A percentile compares a stretch with the other conserved stretches of the same genome.
Evolutionary conservation across 1,140 invertebrate species (phyloP).

Genomic region (Neodiprion lecontei): DNA sequence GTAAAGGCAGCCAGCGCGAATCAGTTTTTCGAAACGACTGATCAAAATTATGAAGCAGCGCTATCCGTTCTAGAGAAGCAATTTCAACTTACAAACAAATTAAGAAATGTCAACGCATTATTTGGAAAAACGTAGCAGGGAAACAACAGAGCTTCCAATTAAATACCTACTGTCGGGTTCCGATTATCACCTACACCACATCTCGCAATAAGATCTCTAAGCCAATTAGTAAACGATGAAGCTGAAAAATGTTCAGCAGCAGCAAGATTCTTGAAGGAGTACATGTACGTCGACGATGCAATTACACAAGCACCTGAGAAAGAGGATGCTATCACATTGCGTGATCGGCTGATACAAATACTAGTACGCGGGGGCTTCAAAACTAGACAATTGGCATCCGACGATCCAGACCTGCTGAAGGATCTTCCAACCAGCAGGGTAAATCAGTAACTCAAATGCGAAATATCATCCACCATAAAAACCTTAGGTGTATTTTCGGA

Average conservation of each 20-base stretch:
- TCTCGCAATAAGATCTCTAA: conserved; percentile 38
- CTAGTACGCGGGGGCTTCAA: conserved; percentile 35
- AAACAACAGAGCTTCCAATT: conserved; percentile 32
- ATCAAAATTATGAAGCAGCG: no score
- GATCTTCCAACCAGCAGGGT: conserved; percentile 22
- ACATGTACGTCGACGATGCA: conserved; percentile 59
- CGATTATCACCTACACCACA: conserved; percentile 49
- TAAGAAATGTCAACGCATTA: conserved; percentile 43
- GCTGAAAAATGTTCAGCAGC: conserved; percentile 31
- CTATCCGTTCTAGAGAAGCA: no score
- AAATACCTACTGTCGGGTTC: conserved; percentile 39
- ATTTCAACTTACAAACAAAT: no score
- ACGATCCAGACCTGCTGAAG: conserved; percentile 34
- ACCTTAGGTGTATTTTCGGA: conserved; percentile 42
- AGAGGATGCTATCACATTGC: conserved; percentile 36
- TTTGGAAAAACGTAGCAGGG: conserved; percentile 33
- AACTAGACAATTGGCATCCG: conserved; percentile 43
- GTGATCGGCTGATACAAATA: conserved; percentile 32
- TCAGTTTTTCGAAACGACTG: no score
- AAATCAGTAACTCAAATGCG: conserved; percentile 16
- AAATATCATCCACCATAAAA: conserved; percentile 33
- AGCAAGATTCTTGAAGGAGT: conserved; percentile 35
- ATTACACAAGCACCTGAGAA: conserved; percentile 45
- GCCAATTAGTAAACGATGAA: conserved; percentile 40
- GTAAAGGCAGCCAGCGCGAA: no score